Evolutionary conservation across 2,113 vertebrate species (phyloP).

Genomic region (Toxostoma redivivum): DNA sequence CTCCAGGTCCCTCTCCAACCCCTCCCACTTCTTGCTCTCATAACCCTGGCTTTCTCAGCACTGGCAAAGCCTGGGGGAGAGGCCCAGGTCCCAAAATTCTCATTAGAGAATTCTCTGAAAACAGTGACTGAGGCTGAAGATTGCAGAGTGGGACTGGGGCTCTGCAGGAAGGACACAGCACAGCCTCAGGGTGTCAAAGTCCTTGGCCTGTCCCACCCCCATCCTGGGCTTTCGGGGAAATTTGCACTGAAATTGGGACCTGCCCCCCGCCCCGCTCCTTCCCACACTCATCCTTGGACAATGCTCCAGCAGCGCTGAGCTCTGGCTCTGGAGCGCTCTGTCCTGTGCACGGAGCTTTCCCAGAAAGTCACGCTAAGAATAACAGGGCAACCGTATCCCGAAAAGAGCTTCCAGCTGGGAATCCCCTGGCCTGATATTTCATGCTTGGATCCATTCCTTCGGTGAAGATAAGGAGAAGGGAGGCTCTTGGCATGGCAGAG

Average conservation of each 20-base stretch:
- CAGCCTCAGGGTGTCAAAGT: accelerated
- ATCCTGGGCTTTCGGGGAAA: not conserved
- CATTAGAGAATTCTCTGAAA: not conserved
- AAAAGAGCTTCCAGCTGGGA: not conserved
- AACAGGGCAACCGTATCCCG: accelerated
- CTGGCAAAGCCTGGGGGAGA: accelerated
- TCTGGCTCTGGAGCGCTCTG: accelerated
- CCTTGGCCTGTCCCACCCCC: not conserved
- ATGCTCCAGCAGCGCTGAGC: accelerated
- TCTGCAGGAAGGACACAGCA: accelerated
- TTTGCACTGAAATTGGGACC: accelerated
- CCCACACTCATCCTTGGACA: not conserved
- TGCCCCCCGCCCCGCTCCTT: not conserved
- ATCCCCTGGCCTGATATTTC: accelerated
- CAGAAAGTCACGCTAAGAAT: not conserved
- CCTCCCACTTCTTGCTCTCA: not conserved
- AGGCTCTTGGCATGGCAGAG: not conserved
- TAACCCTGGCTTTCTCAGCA: not conserved
- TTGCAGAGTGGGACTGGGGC: accelerated
- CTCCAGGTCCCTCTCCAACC: not conserved
- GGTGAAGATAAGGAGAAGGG: not conserved
- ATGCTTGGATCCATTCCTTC: accelerated
- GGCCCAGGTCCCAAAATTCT: not conserved
- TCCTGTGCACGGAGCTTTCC: not conserved
- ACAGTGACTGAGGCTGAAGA: accelerated